Conservation (phyloP, 2,888 invertebrate species). For the Zaprionus bogoriensis region DNA sequence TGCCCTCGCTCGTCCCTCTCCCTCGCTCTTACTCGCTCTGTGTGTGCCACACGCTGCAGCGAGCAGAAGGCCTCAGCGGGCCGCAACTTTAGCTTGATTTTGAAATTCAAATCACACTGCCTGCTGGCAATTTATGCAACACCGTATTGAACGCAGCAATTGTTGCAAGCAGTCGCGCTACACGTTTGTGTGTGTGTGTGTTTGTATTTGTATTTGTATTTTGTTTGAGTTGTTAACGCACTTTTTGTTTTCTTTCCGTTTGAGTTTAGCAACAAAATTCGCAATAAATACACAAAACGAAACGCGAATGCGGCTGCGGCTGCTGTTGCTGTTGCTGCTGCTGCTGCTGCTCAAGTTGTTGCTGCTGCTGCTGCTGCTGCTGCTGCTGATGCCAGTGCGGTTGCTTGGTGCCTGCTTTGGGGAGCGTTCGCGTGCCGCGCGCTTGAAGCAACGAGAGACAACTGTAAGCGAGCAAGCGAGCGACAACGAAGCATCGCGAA, state of each 20-base stretch:
- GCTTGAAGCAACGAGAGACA: conserved; percentile 80
- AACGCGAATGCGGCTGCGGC: conserved; percentile 40
- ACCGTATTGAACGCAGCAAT: conserved; percentile 38
- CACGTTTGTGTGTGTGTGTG: conserved; percentile 8
- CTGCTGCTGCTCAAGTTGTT: conserved; percentile 20
- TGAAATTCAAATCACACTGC: conserved; percentile 75
- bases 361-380: conserved; percentile 28
- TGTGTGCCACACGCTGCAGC: conserved; percentile 18
- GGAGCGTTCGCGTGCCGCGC: conserved; percentile 77
- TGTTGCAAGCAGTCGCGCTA: conserved; percentile 27
- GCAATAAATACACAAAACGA: conserved; percentile 53
- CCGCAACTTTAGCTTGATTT: conserved; percentile 59
- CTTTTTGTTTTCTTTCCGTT: conserved; percentile 48
- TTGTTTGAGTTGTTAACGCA: conserved; percentile 10
- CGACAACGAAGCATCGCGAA: conserved; percentile 70
- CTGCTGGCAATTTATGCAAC: conserved; percentile 69
- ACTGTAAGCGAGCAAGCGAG: conserved; percentile 72
- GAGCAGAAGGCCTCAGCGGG: conserved; percentile 19
- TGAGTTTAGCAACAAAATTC: conserved; percentile 5
- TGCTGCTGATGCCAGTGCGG: conserved; percentile 32
- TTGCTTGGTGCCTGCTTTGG: conserved; percentile 35
- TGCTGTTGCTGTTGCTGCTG: conserved; percentile 32
- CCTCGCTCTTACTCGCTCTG: conserved; percentile 25
- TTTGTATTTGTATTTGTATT: conserved; percentile 1
- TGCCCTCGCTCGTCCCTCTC: conserved; percentile 27